A percentile compares a stretch with the other conserved stretches of the same genome.
phyloP scores from a whole-genome alignment of 1,140 invertebrate species.

The Yoshiicerus persimilis region DNA sequence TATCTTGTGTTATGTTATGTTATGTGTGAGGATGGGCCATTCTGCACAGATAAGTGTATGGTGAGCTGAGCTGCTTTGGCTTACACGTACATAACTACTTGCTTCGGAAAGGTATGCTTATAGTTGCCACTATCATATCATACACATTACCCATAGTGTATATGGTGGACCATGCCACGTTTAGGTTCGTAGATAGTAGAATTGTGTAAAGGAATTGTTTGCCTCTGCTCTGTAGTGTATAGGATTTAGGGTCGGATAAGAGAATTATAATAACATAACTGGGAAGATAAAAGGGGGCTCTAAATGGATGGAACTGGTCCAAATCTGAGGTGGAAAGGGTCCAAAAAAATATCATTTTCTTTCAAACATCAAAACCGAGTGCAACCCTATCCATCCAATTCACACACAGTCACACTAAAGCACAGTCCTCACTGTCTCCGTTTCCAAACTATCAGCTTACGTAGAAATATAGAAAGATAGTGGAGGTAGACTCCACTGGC shows the following conservation, averaged over 20 bases:
- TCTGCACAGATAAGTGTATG: neutral
- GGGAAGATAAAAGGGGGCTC: conserved; percentile 44
- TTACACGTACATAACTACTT: neutral
- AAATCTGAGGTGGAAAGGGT: conserved; percentile 47
- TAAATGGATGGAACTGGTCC: conserved; percentile 46
- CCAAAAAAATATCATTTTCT: conserved; percentile 46
- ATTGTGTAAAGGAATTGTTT: neutral
- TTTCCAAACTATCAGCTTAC: neutral
- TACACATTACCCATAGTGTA: too few species aligned
- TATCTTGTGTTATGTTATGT: neutral
- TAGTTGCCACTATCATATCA: neutral
- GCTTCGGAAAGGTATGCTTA: neutral
- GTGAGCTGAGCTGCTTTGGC: neutral
- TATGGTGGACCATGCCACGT: neutral
- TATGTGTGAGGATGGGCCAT: neutral
- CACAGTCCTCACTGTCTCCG: neutral
- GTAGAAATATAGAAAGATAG: neutral
- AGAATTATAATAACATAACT: conserved; percentile 50
- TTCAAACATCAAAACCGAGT: conserved; percentile 34
- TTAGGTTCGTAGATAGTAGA: neutral
- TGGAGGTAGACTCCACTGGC: neutral
- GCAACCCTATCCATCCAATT: conserved; percentile 13
- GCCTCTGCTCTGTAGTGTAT: neutral
- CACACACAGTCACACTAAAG: neutral
- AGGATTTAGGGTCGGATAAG: conserved; percentile 45